phyloP scores from a whole-genome alignment of 2,888 invertebrate species.

The Lasioglossum marginatum region DNA sequence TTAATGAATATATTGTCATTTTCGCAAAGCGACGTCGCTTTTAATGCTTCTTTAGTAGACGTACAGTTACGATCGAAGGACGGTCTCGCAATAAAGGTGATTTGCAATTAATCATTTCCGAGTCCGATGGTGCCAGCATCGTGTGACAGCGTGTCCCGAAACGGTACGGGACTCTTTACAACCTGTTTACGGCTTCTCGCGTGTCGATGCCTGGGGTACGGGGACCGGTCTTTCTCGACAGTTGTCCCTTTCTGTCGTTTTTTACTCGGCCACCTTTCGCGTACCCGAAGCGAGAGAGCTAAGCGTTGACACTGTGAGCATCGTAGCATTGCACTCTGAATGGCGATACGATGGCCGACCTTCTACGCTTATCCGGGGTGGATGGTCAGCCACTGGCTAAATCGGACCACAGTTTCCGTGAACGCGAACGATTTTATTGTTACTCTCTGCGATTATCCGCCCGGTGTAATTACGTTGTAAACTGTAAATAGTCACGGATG shows the following conservation, averaged over 20 bases:
- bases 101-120: slow-evolving; percentile 2
- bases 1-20: no score
- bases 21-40: background rate
- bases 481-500: background rate
- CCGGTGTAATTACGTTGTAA: slow-evolving; percentile 47
- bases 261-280: slow-evolving; percentile 3
- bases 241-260: slow-evolving; percentile 10
- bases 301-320: background rate
- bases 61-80: background rate
- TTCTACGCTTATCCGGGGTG: background rate
- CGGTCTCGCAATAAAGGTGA: background rate
- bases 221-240: slow-evolving; percentile 53
- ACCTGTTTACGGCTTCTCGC: slow-evolving; percentile 68
- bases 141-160: slow-evolving; percentile 26
- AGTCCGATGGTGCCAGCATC: background rate
- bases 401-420: background rate
- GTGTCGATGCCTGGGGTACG: slow-evolving; percentile 43
- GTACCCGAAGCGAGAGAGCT: background rate
- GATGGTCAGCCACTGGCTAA: background rate
- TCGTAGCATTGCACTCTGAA: background rate
- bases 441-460: slow-evolving; percentile 17
- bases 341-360: background rate
- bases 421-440: slow-evolving; percentile 32
- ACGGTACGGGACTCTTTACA: slow-evolving; percentile 70
- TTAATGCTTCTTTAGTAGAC: background rate